Percentiles rank a stretch among this genome's conserved stretches.
Evolutionary conservation across 2,797 vertebrate genomes (phyloP).

Genomic region (Sylvilagus floridanus): DNA sequence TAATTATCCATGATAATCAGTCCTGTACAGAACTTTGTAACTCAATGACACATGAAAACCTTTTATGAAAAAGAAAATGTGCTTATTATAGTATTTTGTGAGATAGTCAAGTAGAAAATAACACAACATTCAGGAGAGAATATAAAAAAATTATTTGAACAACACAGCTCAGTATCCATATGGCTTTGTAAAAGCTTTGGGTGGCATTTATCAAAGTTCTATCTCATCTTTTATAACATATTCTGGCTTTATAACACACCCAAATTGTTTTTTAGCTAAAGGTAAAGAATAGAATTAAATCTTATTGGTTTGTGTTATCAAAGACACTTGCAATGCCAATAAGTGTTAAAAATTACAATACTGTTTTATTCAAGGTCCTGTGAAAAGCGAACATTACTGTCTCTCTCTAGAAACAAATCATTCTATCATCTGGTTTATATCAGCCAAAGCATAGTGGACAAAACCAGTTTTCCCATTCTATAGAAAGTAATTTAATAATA

Average conservation of each 20-base stretch:
- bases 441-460: not conserved
- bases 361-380: not conserved
- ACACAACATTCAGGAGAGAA: not conserved
- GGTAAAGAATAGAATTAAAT: not conserved
- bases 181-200: not conserved
- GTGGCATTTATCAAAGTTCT: not conserved
- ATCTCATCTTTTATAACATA: not conserved
- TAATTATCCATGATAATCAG: constrained; percentile 64
- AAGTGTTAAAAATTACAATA: not conserved
- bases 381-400: not conserved
- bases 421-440: not conserved
- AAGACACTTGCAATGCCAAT: not conserved
- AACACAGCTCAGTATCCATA: not conserved
- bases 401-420: not conserved
- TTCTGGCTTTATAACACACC: not conserved
- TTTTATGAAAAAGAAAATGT: constrained; percentile 13
- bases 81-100: not conserved
- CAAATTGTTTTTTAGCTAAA: constrained; percentile 11
- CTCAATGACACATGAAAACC: not conserved
- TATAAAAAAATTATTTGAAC: not conserved
- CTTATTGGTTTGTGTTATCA: not conserved
- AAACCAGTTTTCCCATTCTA: not conserved
- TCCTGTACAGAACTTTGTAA: constrained; percentile 22
- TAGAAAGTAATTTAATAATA: not conserved
- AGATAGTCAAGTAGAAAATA: constrained; percentile 56